phyloP scores from a whole-genome alignment of 2,113 vertebrate species.

The Poeciliopsis prolifica region DNA sequence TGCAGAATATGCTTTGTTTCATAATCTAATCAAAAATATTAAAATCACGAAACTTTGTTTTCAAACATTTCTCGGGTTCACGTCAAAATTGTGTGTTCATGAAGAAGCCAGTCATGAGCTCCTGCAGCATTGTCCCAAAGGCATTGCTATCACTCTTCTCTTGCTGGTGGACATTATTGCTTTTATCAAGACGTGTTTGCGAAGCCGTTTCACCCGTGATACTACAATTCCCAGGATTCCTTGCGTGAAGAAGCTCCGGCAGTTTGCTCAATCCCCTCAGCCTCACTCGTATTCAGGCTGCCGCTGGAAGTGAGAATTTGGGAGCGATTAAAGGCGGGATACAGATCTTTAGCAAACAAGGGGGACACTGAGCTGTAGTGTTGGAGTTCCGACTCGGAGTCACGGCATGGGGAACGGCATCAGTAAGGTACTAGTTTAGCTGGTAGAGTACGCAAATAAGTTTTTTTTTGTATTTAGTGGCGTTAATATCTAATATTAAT shows the following conservation, averaged over 20 bases:
- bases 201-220: not conserved
- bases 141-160: no score
- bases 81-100: no score
- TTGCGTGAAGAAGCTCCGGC: conserved; percentile 8
- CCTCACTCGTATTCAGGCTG: conserved; percentile 8
- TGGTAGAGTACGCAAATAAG: no score
- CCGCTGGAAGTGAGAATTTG: not conserved
- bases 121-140: no score
- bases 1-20: not conserved
- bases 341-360: not conserved
- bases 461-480: not conserved
- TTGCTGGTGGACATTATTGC: no score
- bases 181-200: not conserved
- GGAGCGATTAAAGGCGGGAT: conserved; percentile 19
- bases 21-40: no score
- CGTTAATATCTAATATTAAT: not conserved
- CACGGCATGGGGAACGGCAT: conserved; percentile 79
- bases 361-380: not conserved
- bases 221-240: conserved; percentile 68
- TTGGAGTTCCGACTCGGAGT: not conserved
- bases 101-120: no score
- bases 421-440: conserved; percentile 71
- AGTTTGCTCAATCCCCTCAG: conserved; percentile 9
- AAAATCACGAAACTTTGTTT: no score
- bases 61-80: no score